phyloP scores from a whole-genome alignment of 1,140 invertebrate species.

The Pogonomyrmex barbatus region DNA sequence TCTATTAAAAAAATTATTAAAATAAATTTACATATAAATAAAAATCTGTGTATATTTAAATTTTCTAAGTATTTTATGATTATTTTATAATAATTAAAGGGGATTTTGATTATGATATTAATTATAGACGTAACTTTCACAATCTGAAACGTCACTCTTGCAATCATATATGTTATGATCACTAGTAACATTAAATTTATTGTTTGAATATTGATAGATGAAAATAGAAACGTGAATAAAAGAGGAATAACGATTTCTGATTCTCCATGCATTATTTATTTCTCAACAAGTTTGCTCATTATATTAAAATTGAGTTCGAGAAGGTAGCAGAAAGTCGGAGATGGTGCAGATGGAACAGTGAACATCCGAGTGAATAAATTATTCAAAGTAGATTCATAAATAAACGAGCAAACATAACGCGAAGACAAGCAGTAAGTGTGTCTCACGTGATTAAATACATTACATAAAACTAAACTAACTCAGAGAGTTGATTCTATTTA shows the following conservation, averaged over 20 bases:
- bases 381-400: constrained; percentile 41
- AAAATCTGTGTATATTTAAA: too few species aligned
- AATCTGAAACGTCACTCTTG: neutral
- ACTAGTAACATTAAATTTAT: neutral
- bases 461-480: neutral
- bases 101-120: neutral
- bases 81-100: neutral
- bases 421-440: neutral
- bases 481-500: neutral
- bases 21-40: neutral
- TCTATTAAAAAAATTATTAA: neutral
- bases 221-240: neutral
- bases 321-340: constrained; percentile 1
- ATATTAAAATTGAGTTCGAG: constrained; percentile 42
- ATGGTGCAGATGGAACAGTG: neutral
- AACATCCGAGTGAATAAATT: constrained; percentile 26
- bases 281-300: constrained; percentile 23
- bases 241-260: neutral
- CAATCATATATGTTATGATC: neutral
- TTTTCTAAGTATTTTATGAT: neutral
- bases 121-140: neutral
- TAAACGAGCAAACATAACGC: neutral
- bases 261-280: constrained; percentile 43
- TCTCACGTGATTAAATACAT: neutral
- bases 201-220: neutral